A percentile compares a stretch with the other conserved stretches of the same genome.
Conservation (phyloP, 2,797 vertebrate genomes). For the Cetoscarus ocellatus region DNA sequence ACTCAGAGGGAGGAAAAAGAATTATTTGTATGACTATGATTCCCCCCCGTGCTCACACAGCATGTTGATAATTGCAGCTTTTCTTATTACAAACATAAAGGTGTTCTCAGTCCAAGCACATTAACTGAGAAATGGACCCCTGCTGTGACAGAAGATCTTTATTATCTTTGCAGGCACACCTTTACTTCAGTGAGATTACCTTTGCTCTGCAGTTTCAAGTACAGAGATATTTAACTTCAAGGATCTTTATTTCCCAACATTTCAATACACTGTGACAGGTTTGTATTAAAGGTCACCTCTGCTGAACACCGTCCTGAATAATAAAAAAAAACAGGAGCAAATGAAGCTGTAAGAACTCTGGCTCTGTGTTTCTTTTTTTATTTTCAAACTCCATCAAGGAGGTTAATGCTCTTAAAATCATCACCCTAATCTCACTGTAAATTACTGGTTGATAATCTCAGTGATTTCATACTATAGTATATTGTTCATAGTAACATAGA, state of each 20-base stretch:
- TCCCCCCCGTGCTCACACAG: background rate
- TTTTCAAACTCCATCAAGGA: too few relatives aligned
- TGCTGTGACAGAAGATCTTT: slow-evolving; percentile 24
- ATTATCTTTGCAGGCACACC: slow-evolving; percentile 4
- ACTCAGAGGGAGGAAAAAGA: background rate
- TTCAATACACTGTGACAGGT: background rate
- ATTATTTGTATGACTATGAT: slow-evolving; percentile 12
- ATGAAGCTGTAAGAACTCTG: slow-evolving; percentile 6
- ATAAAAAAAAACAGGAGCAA: background rate
- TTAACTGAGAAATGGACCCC: slow-evolving; percentile 40
- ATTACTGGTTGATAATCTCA: too few relatives aligned
- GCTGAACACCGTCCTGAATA: background rate
- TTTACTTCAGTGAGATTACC: slow-evolving; percentile 17
- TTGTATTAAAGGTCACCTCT: slow-evolving; percentile 18
- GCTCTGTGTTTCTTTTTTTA: too few relatives aligned
- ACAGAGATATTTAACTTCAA: slow-evolving; percentile 13
- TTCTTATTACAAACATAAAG: slow-evolving; percentile 42
- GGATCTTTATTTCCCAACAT: background rate
- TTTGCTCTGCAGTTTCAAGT: slow-evolving; percentile 7
- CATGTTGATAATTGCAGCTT: slow-evolving; percentile 32
- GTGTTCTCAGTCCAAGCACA: slow-evolving; percentile 50
- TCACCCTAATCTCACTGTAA: too few relatives aligned
- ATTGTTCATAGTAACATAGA: too few relatives aligned
- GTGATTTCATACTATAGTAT: too few relatives aligned
- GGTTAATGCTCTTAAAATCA: too few relatives aligned